These are phyloP conservation scores for Popillia japonica DNA, from an alignment of 1,140 invertebrate species.

Conservation along the genomic window DNA sequence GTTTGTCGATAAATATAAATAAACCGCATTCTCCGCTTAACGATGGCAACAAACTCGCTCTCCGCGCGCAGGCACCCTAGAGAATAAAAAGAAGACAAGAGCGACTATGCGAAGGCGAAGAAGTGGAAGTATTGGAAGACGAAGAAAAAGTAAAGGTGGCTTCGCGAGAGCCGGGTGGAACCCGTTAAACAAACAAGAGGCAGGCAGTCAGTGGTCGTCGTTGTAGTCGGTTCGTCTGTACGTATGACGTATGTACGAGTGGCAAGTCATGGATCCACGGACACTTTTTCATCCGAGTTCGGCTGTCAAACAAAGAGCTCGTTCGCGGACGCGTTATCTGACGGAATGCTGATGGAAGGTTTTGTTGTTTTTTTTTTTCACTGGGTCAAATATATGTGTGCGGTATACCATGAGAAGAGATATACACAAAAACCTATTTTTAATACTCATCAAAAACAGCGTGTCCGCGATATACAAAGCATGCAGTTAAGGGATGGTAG, in stretches of 20 bases:
- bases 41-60: slow-evolving; percentile 28
- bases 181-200: slow-evolving; percentile 34
- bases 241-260: too few relatives aligned
- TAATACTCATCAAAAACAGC: too few relatives aligned
- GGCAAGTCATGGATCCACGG: not conserved
- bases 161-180: not conserved
- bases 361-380: not conserved
- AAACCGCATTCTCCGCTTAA: slow-evolving; percentile 33
- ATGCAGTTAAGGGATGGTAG: too few relatives aligned
- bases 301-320: slow-evolving; percentile 19
- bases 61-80: not conserved
- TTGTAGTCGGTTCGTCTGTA: not conserved
- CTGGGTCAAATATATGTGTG: slow-evolving; percentile 15
- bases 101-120: not conserved
- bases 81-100: not conserved
- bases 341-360: slow-evolving; percentile 22
- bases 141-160: slow-evolving; percentile 22
- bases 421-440: too few relatives aligned
- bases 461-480: too few relatives aligned
- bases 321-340: not conserved
- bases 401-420: too few relatives aligned
- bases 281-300: not conserved
- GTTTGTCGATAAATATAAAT: slow-evolving; percentile 28
- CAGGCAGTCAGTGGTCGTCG: not conserved
- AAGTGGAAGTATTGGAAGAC: not conserved